Conservation (phyloP, 2,888 invertebrate species). For the Metallyticus violacea region DNA sequence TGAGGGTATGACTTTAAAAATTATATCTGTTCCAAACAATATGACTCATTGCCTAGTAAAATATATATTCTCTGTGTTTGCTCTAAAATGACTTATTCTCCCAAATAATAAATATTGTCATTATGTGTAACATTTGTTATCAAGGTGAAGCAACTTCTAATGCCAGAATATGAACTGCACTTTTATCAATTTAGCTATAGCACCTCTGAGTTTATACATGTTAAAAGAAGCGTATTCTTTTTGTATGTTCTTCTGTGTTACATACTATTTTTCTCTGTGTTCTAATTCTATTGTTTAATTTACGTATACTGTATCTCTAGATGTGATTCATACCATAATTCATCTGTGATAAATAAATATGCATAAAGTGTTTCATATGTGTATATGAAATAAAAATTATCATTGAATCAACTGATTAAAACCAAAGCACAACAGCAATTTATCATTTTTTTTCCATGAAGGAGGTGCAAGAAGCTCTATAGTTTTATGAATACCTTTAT, state of each 20-base stretch:
- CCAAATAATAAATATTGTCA: neutral
- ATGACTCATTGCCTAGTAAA: neutral
- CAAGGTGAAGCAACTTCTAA: neutral
- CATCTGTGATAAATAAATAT: neutral
- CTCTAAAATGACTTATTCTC: too few species aligned
- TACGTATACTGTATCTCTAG: neutral
- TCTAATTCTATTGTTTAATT: neutral
- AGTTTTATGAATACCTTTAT: neutral
- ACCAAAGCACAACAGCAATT: neutral
- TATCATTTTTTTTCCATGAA: neutral
- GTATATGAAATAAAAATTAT: neutral
- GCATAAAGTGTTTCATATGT: neutral
- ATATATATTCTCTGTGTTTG: neutral
- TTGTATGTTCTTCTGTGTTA: neutral
- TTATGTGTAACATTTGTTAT: neutral
- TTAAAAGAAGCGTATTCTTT: neutral
- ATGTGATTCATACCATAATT: neutral
- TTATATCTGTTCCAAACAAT: neutral
- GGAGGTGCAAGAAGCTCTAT: neutral
- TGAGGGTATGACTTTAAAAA: neutral
- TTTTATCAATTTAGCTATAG: neutral
- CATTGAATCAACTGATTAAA: neutral
- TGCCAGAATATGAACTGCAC: neutral
- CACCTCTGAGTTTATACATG: neutral
- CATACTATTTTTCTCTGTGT: neutral